Conservation (phyloP, 2,888 invertebrate genomes). For the Drosophila phalerata region DNA sequence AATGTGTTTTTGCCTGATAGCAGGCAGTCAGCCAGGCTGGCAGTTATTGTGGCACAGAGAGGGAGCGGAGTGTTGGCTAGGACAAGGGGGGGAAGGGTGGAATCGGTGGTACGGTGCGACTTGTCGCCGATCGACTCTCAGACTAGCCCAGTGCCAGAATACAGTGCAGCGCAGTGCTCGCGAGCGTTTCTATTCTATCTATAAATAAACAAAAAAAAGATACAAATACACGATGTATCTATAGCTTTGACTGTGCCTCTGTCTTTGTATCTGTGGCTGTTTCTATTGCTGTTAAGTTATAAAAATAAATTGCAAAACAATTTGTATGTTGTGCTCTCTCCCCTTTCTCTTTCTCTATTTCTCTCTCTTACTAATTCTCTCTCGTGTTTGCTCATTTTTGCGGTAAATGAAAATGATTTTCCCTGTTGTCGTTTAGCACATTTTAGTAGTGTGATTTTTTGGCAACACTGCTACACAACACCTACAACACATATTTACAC, state of each 20-base stretch:
- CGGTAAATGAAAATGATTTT: constrained; percentile 65
- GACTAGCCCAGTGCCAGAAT: constrained; percentile 25
- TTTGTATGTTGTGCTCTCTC: constrained; percentile 56
- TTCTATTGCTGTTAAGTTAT: constrained; percentile 61
- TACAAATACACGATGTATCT: constrained; percentile 45
- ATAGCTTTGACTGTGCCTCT: background rate
- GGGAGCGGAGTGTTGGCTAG: background rate
- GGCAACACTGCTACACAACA: constrained; percentile 42
- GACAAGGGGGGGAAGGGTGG: background rate
- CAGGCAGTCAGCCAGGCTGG: constrained; percentile 44
- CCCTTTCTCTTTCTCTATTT: constrained; percentile 19
- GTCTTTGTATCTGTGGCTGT: constrained; percentile 41
- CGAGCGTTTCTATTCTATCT: constrained; percentile 63
- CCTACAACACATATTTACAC: constrained; percentile 13
- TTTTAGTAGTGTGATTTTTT: constrained; percentile 47
- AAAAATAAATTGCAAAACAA: constrained; percentile 77
- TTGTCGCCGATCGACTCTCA: constrained; percentile 63
- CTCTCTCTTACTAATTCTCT: constrained; percentile 6
- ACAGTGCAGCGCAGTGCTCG: constrained; percentile 18
- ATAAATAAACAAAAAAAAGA: constrained; percentile 69
- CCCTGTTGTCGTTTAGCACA: constrained; percentile 69
- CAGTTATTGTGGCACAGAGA: constrained; percentile 5
- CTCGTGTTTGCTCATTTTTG: constrained; percentile 36
- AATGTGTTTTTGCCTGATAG: constrained; percentile 74
- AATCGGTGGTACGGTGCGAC: constrained; percentile 42